These are phyloP conservation scores for Stenodema calcarata DNA, from an alignment of 2,888 invertebrate genomes.

Conservation along the genomic window DNA sequence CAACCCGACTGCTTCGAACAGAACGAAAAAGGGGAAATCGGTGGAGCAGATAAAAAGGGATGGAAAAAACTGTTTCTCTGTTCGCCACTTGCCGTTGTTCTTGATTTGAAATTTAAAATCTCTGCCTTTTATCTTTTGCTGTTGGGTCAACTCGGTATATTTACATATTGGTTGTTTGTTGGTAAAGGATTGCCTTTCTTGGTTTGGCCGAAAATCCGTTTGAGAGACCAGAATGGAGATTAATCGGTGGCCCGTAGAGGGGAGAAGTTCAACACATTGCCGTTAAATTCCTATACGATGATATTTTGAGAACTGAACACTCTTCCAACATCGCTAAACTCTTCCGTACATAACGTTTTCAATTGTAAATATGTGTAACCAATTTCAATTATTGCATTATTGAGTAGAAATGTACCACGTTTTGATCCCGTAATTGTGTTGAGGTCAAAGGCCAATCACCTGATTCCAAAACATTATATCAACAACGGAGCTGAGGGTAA, in stretches of 20 bases:
- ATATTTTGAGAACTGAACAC: no score
- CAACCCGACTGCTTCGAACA: not conserved
- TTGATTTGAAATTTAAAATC: constrained; percentile 37
- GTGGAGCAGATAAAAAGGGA: not conserved
- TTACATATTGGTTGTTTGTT: constrained; percentile 11
- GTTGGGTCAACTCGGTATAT: not conserved
- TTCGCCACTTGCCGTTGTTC: not conserved
- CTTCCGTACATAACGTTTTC: no score
- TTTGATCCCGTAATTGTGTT: no score
- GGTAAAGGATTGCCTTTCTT: not conserved
- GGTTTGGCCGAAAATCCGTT: not conserved
- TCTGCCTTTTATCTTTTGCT: constrained; percentile 9
- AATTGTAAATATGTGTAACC: no score
- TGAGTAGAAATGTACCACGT: no score
- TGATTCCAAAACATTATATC: no score
- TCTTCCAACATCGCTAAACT: no score
- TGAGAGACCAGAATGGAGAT: not conserved
- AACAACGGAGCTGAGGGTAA: no score
- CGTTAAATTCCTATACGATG: no score
- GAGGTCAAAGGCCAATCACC: no score
- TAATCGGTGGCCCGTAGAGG: not conserved
- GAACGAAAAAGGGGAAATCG: constrained; percentile 1
- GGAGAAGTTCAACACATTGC: not conserved
- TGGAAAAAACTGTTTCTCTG: not conserved
- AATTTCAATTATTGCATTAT: no score